A percentile compares a stretch with the other conserved stretches of the same genome.
Evolutionary conservation across 2,113 vertebrate genomes (phyloP).

Genomic region (Neotragus moschatus): DNA sequence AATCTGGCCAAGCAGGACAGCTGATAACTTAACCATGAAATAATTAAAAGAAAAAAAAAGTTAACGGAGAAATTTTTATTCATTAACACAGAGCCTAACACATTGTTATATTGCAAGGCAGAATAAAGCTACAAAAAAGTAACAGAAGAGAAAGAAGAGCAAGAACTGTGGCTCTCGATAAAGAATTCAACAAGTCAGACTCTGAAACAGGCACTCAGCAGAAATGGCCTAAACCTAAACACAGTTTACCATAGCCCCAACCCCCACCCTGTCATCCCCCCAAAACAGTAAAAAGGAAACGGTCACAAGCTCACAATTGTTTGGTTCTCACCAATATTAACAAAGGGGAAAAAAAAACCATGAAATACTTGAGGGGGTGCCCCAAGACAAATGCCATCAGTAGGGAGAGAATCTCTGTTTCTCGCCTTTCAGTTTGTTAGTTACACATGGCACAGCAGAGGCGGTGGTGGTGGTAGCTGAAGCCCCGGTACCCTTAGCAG

Average conservation of each 20-base stretch:
- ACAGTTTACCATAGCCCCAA: conserved; percentile 7
- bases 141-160: conserved; percentile 71
- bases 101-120: conserved; percentile 74
- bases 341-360: conserved; percentile 64
- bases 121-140: conserved; percentile 70
- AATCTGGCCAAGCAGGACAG: conserved; percentile 61
- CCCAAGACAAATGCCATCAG: conserved; percentile 80
- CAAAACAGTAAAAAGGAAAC: conserved; percentile 71
- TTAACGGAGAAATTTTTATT: conserved; percentile 72
- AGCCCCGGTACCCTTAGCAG: conserved; percentile 84
- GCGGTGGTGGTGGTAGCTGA: conserved; percentile 76
- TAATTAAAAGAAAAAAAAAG: conserved; percentile 7
- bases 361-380: conserved; percentile 59
- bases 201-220: conserved; percentile 74
- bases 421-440: conserved; percentile 93
- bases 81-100: conserved; percentile 74
- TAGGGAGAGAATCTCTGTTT: conserved; percentile 94
- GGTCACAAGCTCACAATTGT: conserved; percentile 77
- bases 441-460: conserved; percentile 79
- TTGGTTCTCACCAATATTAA: conserved; percentile 72
- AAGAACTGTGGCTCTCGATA: conserved; percentile 69
- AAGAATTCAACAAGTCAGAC: conserved; percentile 73
- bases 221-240: conserved; percentile 68
- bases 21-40: conserved; percentile 69
- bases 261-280: conserved; percentile 42